These are phyloP conservation scores for Echiichthys vipera DNA, from an alignment of 2,797 vertebrate species.

Conservation along the genomic window DNA sequence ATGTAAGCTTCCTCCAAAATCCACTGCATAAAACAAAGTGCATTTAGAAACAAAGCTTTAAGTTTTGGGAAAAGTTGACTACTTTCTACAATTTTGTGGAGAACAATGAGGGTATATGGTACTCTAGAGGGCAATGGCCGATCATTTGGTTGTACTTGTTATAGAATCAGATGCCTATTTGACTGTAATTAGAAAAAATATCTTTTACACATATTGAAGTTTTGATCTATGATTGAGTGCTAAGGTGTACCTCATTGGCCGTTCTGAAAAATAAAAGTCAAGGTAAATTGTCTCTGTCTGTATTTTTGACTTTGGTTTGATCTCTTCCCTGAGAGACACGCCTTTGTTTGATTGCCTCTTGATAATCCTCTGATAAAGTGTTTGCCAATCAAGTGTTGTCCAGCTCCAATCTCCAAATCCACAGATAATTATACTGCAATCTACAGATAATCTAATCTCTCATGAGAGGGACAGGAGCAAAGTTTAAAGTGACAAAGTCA, in stretches of 20 bases:
- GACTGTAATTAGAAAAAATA: neutral
- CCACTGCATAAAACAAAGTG: too few species aligned
- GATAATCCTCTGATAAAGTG: conserved; percentile 75
- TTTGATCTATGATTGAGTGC: neutral
- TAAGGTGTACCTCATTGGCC: neutral
- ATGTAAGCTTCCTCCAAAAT: too few species aligned
- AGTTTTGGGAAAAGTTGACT: too few species aligned
- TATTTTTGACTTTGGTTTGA: conserved; percentile 41
- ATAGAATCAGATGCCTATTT: neutral
- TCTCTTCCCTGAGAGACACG: conserved; percentile 41
- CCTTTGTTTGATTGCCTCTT: conserved; percentile 68
- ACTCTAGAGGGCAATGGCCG: too few species aligned
- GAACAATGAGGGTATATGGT: too few species aligned
- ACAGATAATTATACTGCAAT: conserved; percentile 78
- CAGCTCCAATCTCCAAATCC: conserved; percentile 75
- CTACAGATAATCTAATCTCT: conserved; percentile 78
- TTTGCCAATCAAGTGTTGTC: conserved; percentile 74
- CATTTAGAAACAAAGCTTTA: too few species aligned
- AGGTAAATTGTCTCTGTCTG: conserved; percentile 27
- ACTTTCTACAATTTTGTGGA: too few species aligned
- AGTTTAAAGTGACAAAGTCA: conserved; percentile 44
- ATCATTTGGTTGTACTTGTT: too few species aligned
- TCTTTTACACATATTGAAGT: neutral
- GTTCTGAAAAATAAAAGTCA: conserved; percentile 1
- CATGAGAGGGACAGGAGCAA: conserved; percentile 65